Evolutionary conservation across 2,888 invertebrate species (phyloP).

Genomic region (Epicampocera succincta): DNA sequence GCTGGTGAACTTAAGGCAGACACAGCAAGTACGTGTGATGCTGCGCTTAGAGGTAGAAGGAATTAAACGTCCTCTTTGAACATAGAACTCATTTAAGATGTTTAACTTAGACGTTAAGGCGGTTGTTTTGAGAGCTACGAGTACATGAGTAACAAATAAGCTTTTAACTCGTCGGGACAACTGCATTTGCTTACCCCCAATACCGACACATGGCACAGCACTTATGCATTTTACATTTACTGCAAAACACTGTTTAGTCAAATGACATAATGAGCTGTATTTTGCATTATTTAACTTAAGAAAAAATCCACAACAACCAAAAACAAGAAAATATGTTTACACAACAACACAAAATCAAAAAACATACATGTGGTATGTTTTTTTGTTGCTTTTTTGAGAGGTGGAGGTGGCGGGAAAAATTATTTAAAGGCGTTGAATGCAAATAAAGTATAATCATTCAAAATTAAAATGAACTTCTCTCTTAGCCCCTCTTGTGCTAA

Average conservation of each 20-base stretch:
- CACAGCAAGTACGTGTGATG: not conserved
- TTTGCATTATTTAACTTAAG: conserved; percentile 68
- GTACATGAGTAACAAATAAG: too few relatives aligned
- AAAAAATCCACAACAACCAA: not conserved
- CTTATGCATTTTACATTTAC: conserved; percentile 74
- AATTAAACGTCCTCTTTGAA: too few relatives aligned
- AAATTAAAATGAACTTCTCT: conserved; percentile 55
- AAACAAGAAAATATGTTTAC: conserved; percentile 20
- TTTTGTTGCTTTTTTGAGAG: not conserved
- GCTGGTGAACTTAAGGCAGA: conserved; percentile 15
- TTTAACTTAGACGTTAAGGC: too few relatives aligned
- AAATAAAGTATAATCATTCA: conserved; percentile 50
- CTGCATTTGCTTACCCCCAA: conserved; percentile 18
- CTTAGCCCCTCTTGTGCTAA: conserved; percentile 10
- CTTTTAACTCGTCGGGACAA: not conserved
- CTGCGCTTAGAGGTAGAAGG: conserved; percentile 15
- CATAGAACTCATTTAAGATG: too few relatives aligned
- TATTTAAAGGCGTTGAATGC: conserved; percentile 56
- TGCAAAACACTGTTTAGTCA: conserved; percentile 56
- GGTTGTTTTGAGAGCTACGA: too few relatives aligned
- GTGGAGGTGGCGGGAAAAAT: conserved; percentile 26
- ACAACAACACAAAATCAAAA: conserved; percentile 15
- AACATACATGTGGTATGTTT: not conserved
- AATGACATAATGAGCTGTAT: conserved; percentile 72
- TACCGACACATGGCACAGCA: conserved; percentile 67